Base-by-base conservation (phyloP, 2,113 vertebrate genomes). In the Mesoclemmys tuberculata region DNA sequence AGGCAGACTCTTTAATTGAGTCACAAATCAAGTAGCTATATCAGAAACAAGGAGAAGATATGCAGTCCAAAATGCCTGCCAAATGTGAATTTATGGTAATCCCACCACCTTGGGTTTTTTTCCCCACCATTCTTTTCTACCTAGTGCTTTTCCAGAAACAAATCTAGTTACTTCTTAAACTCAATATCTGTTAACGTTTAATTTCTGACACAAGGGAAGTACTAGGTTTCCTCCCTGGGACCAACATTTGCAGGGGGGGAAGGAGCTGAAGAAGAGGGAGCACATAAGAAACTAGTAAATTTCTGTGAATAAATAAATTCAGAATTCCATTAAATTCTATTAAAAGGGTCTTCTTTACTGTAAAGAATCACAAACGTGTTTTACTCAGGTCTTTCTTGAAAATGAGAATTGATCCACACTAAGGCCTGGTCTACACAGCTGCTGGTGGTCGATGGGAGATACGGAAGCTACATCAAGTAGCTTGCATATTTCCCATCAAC, bases 351-450 rank as follows among this genome's bases (percentile, higher is more conserved):
- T 94, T 91, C 56, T 31, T 1, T 2, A 38, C 3, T 85, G 2
- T 75, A 85, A 54, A 31, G 71, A 51, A 61, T 26, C 56, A 21
- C 48, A 82, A 29, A 35, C 61, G 80, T 21, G 68, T 89, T 96
- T 93, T 77, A 52, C 44, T 82, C 48, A 79, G 52, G 51, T 75
- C 61, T 61, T 31, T 83, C 82, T 54, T 89, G 87, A 88, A 91
- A 96, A 94, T 71, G 19, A 90, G 95, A 93, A 87, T 54, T 93
- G 75, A 26, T 82, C 74, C 56, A 22, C 21, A 84, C 29, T 86
- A 92, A 92, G 2, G 9, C 49, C 49, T 51, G 49, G 49, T 51
- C 49, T 14, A 51, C 49, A 51, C 49, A 51, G 49, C 49, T 11
- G 13, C 49, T 51, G 49, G 49, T 46, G 49, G 49, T 51, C 4